Evolutionary conservation across 2,113 vertebrate genomes (phyloP).

Genomic region (Triplophysa dalaica): DNA sequence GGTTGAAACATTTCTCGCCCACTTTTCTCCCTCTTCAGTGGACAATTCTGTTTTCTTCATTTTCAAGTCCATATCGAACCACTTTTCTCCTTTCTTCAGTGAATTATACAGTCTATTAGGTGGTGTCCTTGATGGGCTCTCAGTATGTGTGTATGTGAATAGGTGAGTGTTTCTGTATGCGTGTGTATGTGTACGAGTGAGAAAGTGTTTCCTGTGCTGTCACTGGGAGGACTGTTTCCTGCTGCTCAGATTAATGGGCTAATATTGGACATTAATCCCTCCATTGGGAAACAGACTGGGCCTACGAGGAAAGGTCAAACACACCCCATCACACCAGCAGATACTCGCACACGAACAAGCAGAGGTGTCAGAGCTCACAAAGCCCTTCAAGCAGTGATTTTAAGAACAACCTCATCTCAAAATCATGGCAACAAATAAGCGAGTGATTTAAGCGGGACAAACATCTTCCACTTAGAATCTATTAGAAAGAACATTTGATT

Average conservation of each 20-base stretch:
- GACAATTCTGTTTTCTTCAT: constrained; percentile 18
- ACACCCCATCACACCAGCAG: constrained; percentile 43
- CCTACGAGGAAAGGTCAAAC: constrained; percentile 35
- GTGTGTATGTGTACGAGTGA: constrained; percentile 17
- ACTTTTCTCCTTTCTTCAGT: constrained; percentile 3
- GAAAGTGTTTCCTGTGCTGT: neutral
- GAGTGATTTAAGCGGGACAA: neutral
- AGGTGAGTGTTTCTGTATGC: neutral
- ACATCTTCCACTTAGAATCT: constrained; percentile 12
- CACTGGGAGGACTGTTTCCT: constrained; percentile 27
- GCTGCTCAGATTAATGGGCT: constrained; percentile 37
- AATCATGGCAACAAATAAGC: constrained; percentile 19
- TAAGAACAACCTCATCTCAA: constrained; percentile 34
- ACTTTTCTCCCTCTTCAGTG: neutral
- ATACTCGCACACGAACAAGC: constrained; percentile 22
- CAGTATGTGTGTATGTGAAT: neutral
- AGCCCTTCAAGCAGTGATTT: constrained; percentile 52
- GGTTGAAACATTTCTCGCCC: neutral
- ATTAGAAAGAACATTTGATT: neutral
- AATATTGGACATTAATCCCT: constrained; percentile 48
- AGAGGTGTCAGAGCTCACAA: neutral
- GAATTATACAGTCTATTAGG: constrained; percentile 31
- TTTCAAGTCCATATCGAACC: constrained; percentile 6
- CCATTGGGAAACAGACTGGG: constrained; percentile 20
- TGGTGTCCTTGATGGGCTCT: constrained; percentile 23